Evolutionary conservation across 2,797 vertebrate species (phyloP).

Genomic region (Lophotriccus pileatus): DNA sequence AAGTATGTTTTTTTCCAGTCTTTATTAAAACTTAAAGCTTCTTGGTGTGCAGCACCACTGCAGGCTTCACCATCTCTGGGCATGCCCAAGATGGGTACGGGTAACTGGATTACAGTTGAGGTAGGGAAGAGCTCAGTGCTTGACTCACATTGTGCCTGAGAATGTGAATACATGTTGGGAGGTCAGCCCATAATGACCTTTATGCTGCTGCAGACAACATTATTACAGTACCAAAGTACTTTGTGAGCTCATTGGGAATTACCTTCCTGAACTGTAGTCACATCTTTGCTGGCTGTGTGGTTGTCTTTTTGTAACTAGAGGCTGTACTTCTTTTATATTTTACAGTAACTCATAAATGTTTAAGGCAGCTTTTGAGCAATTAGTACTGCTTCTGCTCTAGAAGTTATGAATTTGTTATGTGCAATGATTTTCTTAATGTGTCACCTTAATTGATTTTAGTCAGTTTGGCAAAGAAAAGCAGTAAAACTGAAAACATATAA

Average conservation of each 20-base stretch:
- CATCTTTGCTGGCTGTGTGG: background rate
- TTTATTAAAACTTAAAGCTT: background rate
- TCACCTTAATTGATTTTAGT: conserved; percentile 51
- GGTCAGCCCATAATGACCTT: background rate
- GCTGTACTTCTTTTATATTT: conserved; percentile 7
- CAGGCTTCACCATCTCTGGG: background rate
- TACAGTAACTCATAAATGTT: conserved; percentile 50
- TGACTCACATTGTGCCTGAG: background rate
- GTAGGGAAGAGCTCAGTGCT: background rate
- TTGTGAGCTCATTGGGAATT: background rate
- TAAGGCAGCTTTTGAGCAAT: conserved; percentile 56
- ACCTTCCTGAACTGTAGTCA: background rate
- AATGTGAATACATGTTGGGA: background rate
- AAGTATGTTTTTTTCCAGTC: background rate
- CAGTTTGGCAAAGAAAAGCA: conserved; percentile 37
- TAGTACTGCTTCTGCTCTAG: conserved; percentile 45
- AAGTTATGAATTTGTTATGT: conserved; percentile 58
- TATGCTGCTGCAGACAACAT: background rate
- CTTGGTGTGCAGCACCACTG: background rate
- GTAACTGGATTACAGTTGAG: background rate
- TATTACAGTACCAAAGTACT: background rate
- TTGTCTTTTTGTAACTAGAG: conserved; percentile 2
- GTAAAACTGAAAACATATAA: conserved; percentile 25
- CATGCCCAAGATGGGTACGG: background rate
- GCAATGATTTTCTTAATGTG: conserved; percentile 48